These are phyloP conservation scores for Dicycla oo DNA, from an alignment of 2,888 invertebrate species.

Conservation along the genomic window DNA sequence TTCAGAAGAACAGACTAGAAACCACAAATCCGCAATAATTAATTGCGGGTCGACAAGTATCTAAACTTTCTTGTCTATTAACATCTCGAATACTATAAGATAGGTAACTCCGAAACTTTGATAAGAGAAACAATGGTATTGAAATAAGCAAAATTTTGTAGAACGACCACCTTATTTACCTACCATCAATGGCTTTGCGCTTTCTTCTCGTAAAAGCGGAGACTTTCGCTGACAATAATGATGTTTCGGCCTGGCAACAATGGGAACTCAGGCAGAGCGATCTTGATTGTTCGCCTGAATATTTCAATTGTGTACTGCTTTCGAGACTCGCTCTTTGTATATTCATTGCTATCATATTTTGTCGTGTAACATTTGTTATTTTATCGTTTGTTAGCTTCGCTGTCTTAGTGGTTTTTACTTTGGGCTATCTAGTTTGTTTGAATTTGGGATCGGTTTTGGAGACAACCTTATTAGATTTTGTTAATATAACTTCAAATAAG, in stretches of 20 bases:
- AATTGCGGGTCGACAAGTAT: constrained; percentile 60
- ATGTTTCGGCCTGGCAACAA: constrained; percentile 78
- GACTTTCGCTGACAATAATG: constrained; percentile 81
- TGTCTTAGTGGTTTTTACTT: constrained; percentile 58
- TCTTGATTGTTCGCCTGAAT: constrained; percentile 78
- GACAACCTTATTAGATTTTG: constrained; percentile 34
- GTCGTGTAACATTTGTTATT: constrained; percentile 69
- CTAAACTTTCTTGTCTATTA: constrained; percentile 65
- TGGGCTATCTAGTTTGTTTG: constrained; percentile 44
- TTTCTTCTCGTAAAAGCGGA: constrained; percentile 79
- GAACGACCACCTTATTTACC: constrained; percentile 75
- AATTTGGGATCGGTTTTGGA: constrained; percentile 27
- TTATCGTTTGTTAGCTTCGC: constrained; percentile 66
- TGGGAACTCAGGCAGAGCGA: constrained; percentile 74
- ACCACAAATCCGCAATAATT: constrained; percentile 62
- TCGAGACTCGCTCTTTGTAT: constrained; percentile 69
- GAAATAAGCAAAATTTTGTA: constrained; percentile 71
- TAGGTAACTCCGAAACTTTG: constrained; percentile 63
- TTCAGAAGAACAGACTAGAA: constrained; percentile 33
- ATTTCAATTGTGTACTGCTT: constrained; percentile 78
- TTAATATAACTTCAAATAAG: constrained; percentile 24
- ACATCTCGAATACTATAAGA: constrained; percentile 59
- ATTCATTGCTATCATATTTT: constrained; percentile 71
- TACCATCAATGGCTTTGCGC: constrained; percentile 78
- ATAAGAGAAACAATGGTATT: constrained; percentile 67